Evolutionary conservation across 2,888 invertebrate genomes (phyloP), one percentile per base, ranked within the genome.

Genomic region (Metellina segmentata): DNA sequence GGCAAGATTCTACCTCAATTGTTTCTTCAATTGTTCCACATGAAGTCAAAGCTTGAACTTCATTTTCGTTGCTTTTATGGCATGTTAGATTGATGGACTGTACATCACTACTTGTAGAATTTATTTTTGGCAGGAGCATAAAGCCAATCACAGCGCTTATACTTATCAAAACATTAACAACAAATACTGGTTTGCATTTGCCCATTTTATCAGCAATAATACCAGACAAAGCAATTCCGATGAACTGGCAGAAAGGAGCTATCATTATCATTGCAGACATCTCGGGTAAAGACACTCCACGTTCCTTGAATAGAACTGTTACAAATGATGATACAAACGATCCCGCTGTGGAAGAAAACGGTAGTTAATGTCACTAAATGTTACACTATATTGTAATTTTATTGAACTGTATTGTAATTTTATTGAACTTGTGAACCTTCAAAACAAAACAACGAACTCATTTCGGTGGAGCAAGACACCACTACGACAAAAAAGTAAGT

Each of bases 11-110:
- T 4, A 91, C 77, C 48, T 91, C 77, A 19, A 91, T 81, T 70
- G 81, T 48, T 20, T 91, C 86, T 16, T 77, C 81, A 0, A 72
- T 81, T 6, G 82, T 53, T 16, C 86, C 86, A 20, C 86, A 86
- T 75, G 71, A 77, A 1, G 90, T 82, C 77, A 71, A 81, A 5
- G 86, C 74, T 52, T 85, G 75, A 34, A 86, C 82, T 20, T 85
- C 20, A 75, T 75, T 79, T 34, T 85, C 74, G 19, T 83, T 83
- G 5, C 69, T 19, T 13, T 52, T 70, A 70, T 89, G 81, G 34
- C 89, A 89, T 51, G 81, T 85, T 8, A 85, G 53, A 11, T 89
- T 89, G n/a, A 88, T 71, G 19, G 74, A 82, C 20, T 91, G 90
- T 1, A 75, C 34, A 6, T 74, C 71, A 51, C 89, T 89, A 16